Base-by-base conservation (phyloP, 2,113 vertebrate species). In the Rostratula benghalensis region DNA sequence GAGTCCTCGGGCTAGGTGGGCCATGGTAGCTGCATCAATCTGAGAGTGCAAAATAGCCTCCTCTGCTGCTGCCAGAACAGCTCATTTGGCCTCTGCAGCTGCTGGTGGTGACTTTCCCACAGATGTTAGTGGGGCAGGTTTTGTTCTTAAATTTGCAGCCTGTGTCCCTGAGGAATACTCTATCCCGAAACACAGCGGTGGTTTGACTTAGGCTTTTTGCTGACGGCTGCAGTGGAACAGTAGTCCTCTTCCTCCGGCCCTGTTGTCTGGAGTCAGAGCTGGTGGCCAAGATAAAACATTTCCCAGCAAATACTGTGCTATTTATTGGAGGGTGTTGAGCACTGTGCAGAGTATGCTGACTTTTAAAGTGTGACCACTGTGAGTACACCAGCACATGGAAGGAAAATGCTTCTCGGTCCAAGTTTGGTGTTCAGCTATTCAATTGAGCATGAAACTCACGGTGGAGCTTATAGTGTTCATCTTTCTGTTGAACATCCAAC, bases 141-240 rank as follows among this genome's bases (percentile, higher is more conserved):
- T 93, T 81, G 60, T 78, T 94, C 92, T 89, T 90, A 83, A 82
- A 67, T 89, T 90, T 92, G 73, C 30, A 50, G 22, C 18, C 25
- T 1, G 2, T 81, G 43, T 78, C 74, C 56, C 35, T 86, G 60
- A 83, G 71, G 65, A 88, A 23, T 39, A 86, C 21, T 41, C 17
- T 39, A 45, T 20, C 57, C 82, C 79, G 54, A 78, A 96, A 67
- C 33, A 48, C 35, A 16, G 16, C 17, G 33, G 25, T 74, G 35
- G 48, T 59, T 93, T 33, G 31, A 45, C 59, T n/a, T 33, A 78
- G 56, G 25, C 33, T 45, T 89, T 91, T 68, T 89, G 61, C 53
- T 69, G 80, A 59, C 0, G 19, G 27, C 35, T 61, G 54, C 39
- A 76, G 35, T 3, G 2, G 41, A 54, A 7, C 30, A 37, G 48